Percentiles rank a stretch among this genome's conserved stretches.
Evolutionary conservation across 2,888 invertebrate genomes (phyloP).

Genomic region (Atethmia centrago): DNA sequence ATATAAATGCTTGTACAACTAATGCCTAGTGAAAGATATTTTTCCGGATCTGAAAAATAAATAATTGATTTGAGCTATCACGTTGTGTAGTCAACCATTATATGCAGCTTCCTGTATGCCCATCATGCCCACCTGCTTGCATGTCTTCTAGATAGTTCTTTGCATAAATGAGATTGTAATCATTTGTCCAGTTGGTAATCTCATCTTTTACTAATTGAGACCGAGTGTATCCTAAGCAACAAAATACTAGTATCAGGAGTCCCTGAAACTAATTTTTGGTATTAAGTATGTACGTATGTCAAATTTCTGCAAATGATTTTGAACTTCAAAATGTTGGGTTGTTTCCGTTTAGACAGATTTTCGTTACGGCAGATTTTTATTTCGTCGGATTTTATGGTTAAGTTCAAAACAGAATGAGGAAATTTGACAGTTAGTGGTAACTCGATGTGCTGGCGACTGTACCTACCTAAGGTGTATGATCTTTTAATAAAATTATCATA

Average conservation of each 20-base stretch:
- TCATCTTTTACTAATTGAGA: conserved; percentile 71
- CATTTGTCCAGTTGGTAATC: conserved; percentile 72
- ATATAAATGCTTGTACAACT: conserved; percentile 77
- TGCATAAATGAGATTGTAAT: conserved; percentile 78
- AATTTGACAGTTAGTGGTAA: no score
- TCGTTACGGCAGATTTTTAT: no score
- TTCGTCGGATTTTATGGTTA: no score
- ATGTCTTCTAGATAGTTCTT: conserved; percentile 76
- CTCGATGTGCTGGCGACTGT: no score
- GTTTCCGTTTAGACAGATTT: no score
- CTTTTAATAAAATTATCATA: neutral
- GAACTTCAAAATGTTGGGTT: no score
- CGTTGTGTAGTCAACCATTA: neutral
- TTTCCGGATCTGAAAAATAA: conserved; percentile 78
- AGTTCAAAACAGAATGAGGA: no score
- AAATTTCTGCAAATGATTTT: no score
- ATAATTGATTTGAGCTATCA: neutral
- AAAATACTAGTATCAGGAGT: conserved; percentile 68
- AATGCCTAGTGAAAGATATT: conserved; percentile 75
- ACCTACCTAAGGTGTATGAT: neutral
- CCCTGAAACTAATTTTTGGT: conserved; percentile 78
- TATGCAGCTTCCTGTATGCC: neutral
- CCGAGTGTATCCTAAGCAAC: conserved; percentile 73
- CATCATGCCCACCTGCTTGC: conserved; percentile 72
- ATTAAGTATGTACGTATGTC: neutral